Conservation (phyloP, 2,888 invertebrate genomes). For the Aelia acuminata region DNA sequence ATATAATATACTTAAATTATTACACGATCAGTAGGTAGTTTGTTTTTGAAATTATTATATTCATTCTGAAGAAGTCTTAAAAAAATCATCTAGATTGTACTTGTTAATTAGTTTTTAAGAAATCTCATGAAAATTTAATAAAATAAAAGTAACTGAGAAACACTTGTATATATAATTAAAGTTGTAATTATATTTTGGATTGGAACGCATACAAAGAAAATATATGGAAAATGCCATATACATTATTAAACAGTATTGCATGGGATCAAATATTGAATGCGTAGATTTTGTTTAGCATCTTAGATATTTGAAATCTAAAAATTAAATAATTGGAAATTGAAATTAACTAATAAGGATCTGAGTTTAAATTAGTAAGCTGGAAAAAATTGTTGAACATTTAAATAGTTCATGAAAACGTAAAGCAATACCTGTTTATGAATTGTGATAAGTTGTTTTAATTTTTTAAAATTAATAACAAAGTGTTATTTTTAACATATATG, state of each 20-base stretch:
- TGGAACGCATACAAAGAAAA: background rate
- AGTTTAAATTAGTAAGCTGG: background rate
- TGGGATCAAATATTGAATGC: background rate
- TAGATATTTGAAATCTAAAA: conserved; percentile 21
- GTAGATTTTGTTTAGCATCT: background rate
- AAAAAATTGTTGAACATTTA: background rate
- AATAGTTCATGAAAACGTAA: background rate
- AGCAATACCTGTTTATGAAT: background rate
- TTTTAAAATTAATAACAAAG: background rate
- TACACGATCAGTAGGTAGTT: background rate
- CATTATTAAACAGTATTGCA: conserved; percentile 35
- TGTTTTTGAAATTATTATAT: conserved; percentile 9
- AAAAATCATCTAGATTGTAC: background rate
- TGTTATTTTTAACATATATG: background rate
- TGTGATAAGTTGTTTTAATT: conserved; percentile 9
- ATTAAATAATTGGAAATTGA: background rate
- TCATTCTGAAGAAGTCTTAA: background rate
- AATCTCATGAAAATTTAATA: background rate
- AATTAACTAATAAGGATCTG: background rate
- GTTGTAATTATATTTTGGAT: background rate
- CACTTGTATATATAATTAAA: conserved; percentile 1
- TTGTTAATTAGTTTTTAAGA: conserved; percentile 34
- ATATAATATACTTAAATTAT: background rate
- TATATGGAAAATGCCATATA: background rate
- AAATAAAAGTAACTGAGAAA: background rate